These are phyloP conservation scores for Mobula birostris DNA, from an alignment of 2,113 vertebrate species.

Conservation along the genomic window DNA sequence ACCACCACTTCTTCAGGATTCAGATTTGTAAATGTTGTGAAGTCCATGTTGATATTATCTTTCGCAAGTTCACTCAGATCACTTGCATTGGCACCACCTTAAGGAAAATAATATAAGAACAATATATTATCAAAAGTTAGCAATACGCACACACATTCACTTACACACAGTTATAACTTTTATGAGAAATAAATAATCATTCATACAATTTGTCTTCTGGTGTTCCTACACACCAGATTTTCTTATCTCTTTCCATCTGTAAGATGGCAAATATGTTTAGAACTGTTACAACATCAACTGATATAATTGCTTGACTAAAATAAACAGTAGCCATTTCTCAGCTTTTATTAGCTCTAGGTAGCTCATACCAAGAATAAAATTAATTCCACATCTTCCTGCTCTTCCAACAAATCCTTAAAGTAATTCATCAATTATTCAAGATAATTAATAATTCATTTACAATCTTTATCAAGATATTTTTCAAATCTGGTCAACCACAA, in stretches of 20 bases:
- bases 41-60: conserved; percentile 38
- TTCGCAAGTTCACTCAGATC: conserved; percentile 39
- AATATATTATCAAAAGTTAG: conserved; percentile 9
- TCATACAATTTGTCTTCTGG: neutral
- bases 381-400: no score
- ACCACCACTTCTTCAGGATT: conserved; percentile 41
- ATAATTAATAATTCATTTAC: neutral
- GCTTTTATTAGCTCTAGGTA: no score
- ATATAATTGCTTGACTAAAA: neutral
- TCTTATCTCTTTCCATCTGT: neutral
- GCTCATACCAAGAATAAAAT: neutral
- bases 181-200: neutral
- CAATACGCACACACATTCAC: neutral
- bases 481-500: neutral
- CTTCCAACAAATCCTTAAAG: neutral
- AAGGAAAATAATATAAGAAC: conserved; percentile 13
- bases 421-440: neutral
- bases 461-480: neutral
- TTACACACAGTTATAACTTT: neutral
- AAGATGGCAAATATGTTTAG: neutral
- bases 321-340: neutral
- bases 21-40: conserved; percentile 39
- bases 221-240: neutral
- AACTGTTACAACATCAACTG: neutral
- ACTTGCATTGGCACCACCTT: conserved; percentile 38